Evolutionary conservation across 2,888 invertebrate genomes (phyloP), one percentile per base, ranked within the genome.

Genomic region (Zhengitettix transpicula): DNA sequence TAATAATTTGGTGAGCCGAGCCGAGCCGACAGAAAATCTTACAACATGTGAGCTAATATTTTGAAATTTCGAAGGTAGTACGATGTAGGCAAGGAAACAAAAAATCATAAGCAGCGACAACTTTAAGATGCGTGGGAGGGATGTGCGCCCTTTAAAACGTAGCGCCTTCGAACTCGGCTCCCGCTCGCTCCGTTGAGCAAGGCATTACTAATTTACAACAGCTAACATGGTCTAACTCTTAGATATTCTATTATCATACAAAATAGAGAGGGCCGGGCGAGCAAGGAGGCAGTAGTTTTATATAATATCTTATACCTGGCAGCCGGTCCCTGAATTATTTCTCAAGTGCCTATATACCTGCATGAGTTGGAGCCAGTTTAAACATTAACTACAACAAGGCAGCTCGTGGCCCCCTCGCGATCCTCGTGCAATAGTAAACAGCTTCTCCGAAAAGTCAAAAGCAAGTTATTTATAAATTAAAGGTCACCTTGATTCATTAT

Each of bases 161-260:
- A 28, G 28, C 28, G 28, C 28, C 47, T 47, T n/a, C 47, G n/a
- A n/a, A n/a, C 47, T n/a, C 47, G n/a, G n/a, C 47, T 47, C 55
- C 55, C 55, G 11, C 47, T 51, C 55, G 55, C 59, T 44, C 55
- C 59, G 59, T 55, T 60, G 60, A 60, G 57, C 61, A 56, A 56
- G 51, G 51, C 61, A 63, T 64, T 61, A 62, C 58, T 61, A 64
- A 64, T 64, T 64, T 62, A 64, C 60, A 52, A 47, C 52, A 55
- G 59, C 64, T 59, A 62, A 62, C 60, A 60, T 61, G 60, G 64
- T 64, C 64, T 58, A 58, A 64, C 62, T 64, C 62, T 64, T 61
- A 64, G 64, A 61, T 64, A 62, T 64, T 64, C 62, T 64, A 64
- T 64, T 64, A 64, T 64, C 64, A 64, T 64, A 63, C 61, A 63